Evolutionary conservation across 2,113 vertebrate genomes (phyloP).

Genomic region (Osmerus eperlanus): DNA sequence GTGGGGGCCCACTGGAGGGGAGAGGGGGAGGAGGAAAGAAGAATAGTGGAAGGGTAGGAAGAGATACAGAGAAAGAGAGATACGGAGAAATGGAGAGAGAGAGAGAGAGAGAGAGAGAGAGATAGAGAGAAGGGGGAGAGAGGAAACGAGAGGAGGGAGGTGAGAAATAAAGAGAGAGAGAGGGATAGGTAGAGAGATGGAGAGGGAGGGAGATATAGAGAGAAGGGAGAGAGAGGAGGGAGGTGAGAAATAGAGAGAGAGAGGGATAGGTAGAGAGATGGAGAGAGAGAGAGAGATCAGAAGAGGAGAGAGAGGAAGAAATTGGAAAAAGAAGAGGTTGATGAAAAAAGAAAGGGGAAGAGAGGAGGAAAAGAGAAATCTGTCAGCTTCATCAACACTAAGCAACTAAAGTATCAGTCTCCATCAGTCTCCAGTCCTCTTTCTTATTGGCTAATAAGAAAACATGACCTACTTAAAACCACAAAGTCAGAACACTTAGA

Average conservation of each 20-base stretch:
- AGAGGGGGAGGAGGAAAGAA: background rate
- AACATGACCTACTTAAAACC: too few relatives aligned
- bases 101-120: constrained; percentile 4
- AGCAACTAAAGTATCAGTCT: background rate
- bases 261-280: background rate
- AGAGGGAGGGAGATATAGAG: background rate
- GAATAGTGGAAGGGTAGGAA: background rate
- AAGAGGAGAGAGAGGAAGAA: background rate
- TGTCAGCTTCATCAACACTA: constrained; percentile 30
- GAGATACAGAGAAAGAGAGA: constrained; percentile 1
- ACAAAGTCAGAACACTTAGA: too few relatives aligned
- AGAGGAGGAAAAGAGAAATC: background rate
- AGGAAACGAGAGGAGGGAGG: too few relatives aligned
- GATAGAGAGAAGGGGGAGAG: background rate
- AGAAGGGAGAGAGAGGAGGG: background rate
- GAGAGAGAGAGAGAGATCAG: background rate
- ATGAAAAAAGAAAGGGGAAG: background rate
- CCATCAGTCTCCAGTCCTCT: background rate
- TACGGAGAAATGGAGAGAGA: background rate
- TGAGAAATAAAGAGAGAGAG: background rate
- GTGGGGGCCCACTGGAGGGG: constrained; percentile 83
- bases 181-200: background rate
- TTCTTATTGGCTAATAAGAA: too few relatives aligned
- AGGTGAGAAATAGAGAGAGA: background rate
- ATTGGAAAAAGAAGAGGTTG: background rate